These are phyloP conservation scores for Drosophila equinoxialis DNA, from an alignment of 1,140 invertebrate genomes.

Conservation along the genomic window DNA sequence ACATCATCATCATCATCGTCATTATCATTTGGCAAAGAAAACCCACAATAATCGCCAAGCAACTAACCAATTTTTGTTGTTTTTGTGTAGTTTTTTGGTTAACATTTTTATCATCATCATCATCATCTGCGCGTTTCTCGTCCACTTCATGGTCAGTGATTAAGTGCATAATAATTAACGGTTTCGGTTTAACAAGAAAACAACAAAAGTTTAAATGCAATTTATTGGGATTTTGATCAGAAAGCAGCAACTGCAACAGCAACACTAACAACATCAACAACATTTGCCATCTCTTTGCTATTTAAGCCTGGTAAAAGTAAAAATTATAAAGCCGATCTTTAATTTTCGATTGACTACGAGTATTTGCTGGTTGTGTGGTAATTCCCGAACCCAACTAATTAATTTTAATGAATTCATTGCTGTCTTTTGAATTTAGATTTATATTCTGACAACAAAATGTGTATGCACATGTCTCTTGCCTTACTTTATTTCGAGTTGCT, in stretches of 20 bases:
- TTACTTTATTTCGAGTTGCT: neutral
- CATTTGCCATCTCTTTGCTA: neutral
- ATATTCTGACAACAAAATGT: slow-evolving; percentile 40
- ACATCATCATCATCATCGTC: neutral
- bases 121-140: slow-evolving; percentile 24
- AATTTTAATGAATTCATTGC: slow-evolving; percentile 14
- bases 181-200: slow-evolving; percentile 31
- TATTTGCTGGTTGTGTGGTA: slow-evolving; percentile 3
- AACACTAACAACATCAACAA: slow-evolving; percentile 6
- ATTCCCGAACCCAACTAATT: slow-evolving; percentile 20
- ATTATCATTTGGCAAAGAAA: neutral
- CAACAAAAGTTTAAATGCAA: slow-evolving; percentile 37
- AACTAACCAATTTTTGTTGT: neutral
- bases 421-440: slow-evolving; percentile 45
- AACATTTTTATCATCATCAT: slow-evolving; percentile 5
- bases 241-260: slow-evolving; percentile 15
- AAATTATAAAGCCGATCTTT: slow-evolving; percentile 32
- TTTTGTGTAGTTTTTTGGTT: neutral
- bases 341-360: slow-evolving; percentile 34
- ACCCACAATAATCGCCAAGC: slow-evolving; percentile 6
- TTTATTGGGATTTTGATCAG: slow-evolving; percentile 64
- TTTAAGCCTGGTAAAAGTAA: slow-evolving; percentile 21
- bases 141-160: slow-evolving; percentile 71
- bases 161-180: slow-evolving; percentile 74
- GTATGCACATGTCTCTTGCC: neutral